These are phyloP conservation scores for Tympanuchus pallidicinctus DNA, from an alignment of 2,113 vertebrate species.

Conservation along the genomic window DNA sequence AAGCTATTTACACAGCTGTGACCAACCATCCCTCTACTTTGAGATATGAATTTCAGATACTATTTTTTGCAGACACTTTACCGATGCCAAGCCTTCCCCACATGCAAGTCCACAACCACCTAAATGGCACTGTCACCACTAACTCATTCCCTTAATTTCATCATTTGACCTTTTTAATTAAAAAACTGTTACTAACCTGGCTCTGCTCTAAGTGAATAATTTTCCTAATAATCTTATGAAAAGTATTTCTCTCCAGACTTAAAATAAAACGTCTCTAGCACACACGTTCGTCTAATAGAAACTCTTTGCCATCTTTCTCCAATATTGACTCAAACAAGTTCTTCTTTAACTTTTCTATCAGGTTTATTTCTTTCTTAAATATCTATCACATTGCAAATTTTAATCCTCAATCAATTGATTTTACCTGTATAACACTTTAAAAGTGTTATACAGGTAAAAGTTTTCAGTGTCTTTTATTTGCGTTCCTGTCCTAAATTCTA, in stretches of 20 bases:
- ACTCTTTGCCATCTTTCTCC: background rate
- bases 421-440: background rate
- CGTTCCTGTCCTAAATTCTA: background rate
- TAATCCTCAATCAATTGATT: background rate
- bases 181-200: background rate
- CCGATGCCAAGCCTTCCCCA: background rate
- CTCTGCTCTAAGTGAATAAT: background rate
- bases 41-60: background rate
- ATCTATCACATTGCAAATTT: background rate
- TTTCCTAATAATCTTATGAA: background rate
- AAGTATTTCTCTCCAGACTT: background rate
- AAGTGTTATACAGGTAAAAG: too few relatives aligned
- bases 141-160: background rate
- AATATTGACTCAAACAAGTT: background rate
- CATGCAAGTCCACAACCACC: background rate
- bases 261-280: background rate
- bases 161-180: background rate
- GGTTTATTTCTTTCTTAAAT: background rate
- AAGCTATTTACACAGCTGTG: slow-evolving; percentile 21
- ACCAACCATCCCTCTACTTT: background rate
- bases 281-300: background rate
- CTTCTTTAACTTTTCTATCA: background rate
- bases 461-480: background rate
- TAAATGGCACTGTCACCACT: background rate
- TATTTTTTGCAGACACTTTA: background rate